phyloP scores from a whole-genome alignment of 2,888 invertebrate genomes.

The Colletes collaris region DNA sequence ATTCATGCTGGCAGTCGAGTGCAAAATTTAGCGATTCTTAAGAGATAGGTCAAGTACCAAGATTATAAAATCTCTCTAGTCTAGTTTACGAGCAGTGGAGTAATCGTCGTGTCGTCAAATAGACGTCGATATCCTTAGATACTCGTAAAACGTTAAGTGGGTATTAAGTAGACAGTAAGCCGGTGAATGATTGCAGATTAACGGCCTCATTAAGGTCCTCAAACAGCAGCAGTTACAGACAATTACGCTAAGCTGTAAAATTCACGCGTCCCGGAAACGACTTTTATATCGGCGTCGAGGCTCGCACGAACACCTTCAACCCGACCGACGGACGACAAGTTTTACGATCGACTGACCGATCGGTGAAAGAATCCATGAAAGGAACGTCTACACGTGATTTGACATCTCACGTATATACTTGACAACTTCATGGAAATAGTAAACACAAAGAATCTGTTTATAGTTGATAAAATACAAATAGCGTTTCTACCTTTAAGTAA shows the following conservation, averaged over 20 bases:
- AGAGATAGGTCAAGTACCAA: not conserved
- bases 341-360: conserved; percentile 15
- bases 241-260: conserved; percentile 70
- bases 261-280: conserved; percentile 48
- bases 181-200: conserved; percentile 64
- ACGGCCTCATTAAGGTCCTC: conserved; percentile 69
- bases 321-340: conserved; percentile 14
- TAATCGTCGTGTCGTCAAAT: conserved; percentile 11
- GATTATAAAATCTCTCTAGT: conserved; percentile 33
- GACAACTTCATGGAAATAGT: no score
- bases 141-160: conserved; percentile 64
- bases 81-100: conserved; percentile 50
- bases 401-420: no score
- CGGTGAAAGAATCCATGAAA: not conserved
- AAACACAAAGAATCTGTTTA: no score
- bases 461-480: no score
- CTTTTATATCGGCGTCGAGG: conserved; percentile 50
- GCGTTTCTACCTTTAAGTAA: no score
- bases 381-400: no score
- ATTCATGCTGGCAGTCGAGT: not conserved
- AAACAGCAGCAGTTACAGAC: conserved; percentile 65
- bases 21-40: no score
- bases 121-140: conserved; percentile 56
- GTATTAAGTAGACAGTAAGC: conserved; percentile 60
- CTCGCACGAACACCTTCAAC: not conserved